These are phyloP conservation scores for Chascanopsetta lugubris DNA, from an alignment of 2,113 vertebrate genomes.

Conservation along the genomic window DNA sequence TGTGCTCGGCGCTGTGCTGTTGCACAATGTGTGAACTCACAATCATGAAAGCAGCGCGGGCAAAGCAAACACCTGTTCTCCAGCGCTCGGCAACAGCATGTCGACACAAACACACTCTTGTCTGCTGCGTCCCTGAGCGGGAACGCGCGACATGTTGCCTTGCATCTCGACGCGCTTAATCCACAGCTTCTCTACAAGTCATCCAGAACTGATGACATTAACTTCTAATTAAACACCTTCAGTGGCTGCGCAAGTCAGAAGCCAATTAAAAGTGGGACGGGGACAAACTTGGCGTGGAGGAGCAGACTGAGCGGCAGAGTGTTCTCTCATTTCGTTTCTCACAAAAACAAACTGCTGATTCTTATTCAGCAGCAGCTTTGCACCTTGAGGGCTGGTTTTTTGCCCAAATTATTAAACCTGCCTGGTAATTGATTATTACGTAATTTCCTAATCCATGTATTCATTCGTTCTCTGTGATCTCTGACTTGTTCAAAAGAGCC, in stretches of 20 bases:
- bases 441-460: constrained; percentile 15
- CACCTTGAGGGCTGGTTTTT: constrained; percentile 13
- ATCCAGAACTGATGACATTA: background rate
- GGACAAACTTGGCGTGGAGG: background rate
- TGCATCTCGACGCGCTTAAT: background rate
- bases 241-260: background rate
- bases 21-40: background rate
- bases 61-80: background rate
- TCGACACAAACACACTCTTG: background rate
- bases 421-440: constrained; percentile 9
- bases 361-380: constrained; percentile 7
- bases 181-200: background rate
- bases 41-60: too few relatives aligned
- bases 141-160: background rate
- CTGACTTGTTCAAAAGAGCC: constrained; percentile 9
- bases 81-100: background rate
- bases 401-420: background rate
- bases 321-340: background rate
- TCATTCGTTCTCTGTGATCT: background rate
- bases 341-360: too few relatives aligned
- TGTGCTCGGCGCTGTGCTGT: background rate
- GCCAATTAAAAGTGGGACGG: background rate
- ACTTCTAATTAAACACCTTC: background rate
- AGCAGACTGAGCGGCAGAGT: background rate
- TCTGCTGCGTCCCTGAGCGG: background rate